phyloP scores from a whole-genome alignment of 1,140 invertebrate genomes.

The Diabrotica virgifera region DNA sequence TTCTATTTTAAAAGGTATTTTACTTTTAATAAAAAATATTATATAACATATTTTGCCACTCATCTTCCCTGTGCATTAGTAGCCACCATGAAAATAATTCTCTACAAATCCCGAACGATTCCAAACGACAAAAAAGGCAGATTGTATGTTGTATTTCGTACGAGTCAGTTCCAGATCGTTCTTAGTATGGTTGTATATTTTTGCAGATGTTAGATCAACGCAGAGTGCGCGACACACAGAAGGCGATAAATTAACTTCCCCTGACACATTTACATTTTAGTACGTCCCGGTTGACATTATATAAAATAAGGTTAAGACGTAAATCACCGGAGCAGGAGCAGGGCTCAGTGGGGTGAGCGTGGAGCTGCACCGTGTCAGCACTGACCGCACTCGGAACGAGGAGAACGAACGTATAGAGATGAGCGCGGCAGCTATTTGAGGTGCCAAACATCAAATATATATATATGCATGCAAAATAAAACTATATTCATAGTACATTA shows the following conservation, averaged over 20 bases:
- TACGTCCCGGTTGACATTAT: conserved; percentile 32
- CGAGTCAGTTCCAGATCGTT: background rate
- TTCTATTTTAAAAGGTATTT: too few species aligned
- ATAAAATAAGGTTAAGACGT: conserved; percentile 38
- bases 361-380: conserved; percentile 17
- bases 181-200: conserved; percentile 21
- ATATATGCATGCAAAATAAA: too few species aligned
- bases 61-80: too few species aligned
- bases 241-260: conserved; percentile 34
- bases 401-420: background rate
- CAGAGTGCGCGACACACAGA: conserved; percentile 17
- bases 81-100: too few species aligned
- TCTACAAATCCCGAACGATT: too few species aligned
- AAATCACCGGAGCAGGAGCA: conserved; percentile 27
- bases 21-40: too few species aligned
- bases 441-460: too few species aligned
- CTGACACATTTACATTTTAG: conserved; percentile 38
- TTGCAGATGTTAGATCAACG: conserved; percentile 33
- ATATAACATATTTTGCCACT: too few species aligned
- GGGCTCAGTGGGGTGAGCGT: conserved; percentile 10
- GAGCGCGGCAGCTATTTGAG: too few species aligned
- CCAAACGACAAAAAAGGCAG: too few species aligned
- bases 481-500: too few species aligned
- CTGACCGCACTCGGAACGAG: conserved; percentile 12
- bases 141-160: too few species aligned